phyloP scores from a whole-genome alignment of 2,888 invertebrate genomes.

The Cancer borealis region DNA sequence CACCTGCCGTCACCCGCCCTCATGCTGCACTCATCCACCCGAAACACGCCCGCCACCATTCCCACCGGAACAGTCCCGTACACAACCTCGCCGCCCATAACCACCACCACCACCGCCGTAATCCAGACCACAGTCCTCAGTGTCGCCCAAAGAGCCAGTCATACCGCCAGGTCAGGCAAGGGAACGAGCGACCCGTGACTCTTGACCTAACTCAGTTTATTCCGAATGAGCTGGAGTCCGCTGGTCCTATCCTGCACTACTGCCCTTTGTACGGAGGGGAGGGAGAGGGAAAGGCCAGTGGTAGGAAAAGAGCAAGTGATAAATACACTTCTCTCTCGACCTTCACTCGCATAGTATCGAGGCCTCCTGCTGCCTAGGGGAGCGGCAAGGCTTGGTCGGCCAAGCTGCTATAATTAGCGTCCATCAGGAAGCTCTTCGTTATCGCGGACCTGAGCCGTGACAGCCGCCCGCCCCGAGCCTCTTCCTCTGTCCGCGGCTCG shows the following conservation, averaged over 20 bases:
- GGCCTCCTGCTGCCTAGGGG: not conserved
- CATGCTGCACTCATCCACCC: not conserved
- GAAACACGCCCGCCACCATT: not conserved
- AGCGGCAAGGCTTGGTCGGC: constrained; percentile 41
- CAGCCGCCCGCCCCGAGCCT: constrained; percentile 46
- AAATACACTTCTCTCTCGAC: not conserved
- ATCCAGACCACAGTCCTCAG: constrained; percentile 16
- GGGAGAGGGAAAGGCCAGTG: not conserved
- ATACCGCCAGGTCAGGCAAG: not conserved
- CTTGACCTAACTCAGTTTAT: constrained; percentile 22
- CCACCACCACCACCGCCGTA: not conserved
- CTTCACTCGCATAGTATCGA: not conserved
- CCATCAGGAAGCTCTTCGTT: constrained; percentile 62
- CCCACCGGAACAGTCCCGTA: not conserved
- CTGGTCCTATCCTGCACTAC: not conserved
- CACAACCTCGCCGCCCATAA: constrained; percentile 24
- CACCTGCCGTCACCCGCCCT: not conserved
- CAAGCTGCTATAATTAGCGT: constrained; percentile 62
- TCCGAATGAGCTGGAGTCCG: not conserved
- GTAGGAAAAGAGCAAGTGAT: not conserved
- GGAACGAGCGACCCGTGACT: constrained; percentile 23
- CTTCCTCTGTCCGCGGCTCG: constrained; percentile 21
- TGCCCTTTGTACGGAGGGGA: not conserved
- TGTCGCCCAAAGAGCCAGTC: not conserved
- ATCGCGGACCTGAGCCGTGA: constrained; percentile 52